Base-by-base conservation (phyloP, 2,797 vertebrate genomes). In the Premnoplex brunnescens region DNA sequence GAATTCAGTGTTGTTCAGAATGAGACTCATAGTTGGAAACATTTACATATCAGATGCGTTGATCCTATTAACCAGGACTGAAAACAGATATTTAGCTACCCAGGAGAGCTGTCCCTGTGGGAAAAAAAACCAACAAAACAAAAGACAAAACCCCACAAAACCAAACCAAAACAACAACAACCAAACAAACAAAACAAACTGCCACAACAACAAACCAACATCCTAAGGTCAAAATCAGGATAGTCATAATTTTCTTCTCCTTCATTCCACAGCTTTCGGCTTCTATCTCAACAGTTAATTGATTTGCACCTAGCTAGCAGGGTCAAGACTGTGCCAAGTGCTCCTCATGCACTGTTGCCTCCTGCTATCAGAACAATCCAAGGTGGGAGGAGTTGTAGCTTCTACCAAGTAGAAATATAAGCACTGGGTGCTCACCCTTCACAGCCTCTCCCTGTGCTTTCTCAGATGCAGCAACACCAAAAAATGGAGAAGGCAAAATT, bases 311-410 rank as follows among this genome's bases (percentile, higher is more conserved):
- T 76, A 77, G 34, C 75, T 62, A 59, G 68, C 71, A 73, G 88
- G 87, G 75, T 93, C 75, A 87, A 67, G 76, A 24, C 68, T 52
- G 63, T 78, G 84, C 63, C 91, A 79, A 95, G 63, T 56, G 87
- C 52, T 73, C 55, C 72, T 78, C 74, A 54, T n/a, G 81, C 56
- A 14, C 81, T 15, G 5, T 22, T 93, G 75, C 60, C 78, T 94
- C 48, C 68, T 89, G 55, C 67, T 34, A 34, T 69, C 30, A 63
- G 56, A 85, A 41, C 44, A 86, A 54, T 28, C 16, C 1, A 12
- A 60, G 41, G 37, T 2, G 4, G 59, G 27, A 84, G n/a, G 66
- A 93, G 39, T 21, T 84, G 55, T n/a, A 55, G 46, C 34, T 88
- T 95, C 79, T 91, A 75, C n/a, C 80, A 63, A 63, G 41, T 6